phyloP scores from a whole-genome alignment of 2,113 vertebrate genomes.

The Pogonocichla stellata region DNA sequence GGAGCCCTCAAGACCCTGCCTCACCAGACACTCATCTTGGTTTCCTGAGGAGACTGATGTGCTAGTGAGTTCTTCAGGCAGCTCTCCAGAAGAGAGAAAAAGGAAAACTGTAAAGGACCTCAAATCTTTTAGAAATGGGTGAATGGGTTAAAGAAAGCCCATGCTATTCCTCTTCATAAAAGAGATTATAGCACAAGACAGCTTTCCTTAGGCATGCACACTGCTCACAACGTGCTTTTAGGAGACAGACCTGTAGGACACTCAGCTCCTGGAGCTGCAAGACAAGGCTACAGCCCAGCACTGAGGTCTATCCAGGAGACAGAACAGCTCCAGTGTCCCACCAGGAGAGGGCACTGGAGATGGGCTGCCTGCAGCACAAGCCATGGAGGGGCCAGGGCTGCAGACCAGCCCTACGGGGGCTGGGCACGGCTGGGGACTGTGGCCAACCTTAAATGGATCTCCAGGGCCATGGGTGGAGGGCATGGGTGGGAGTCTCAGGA shows the following conservation, averaged over 20 bases:
- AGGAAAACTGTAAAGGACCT: background rate
- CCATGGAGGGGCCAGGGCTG: rapidly evolving
- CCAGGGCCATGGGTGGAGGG: rapidly evolving
- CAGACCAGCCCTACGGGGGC: rapidly evolving
- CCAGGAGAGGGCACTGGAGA: conserved; percentile 15
- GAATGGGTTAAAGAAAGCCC: background rate
- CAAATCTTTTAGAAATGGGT: background rate
- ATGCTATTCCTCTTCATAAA: background rate
- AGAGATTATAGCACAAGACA: background rate
- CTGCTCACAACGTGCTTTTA: background rate
- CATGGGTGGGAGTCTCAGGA: background rate
- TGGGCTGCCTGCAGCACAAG: background rate
- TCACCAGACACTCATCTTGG: background rate
- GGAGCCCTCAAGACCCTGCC: background rate
- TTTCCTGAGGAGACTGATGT: background rate
- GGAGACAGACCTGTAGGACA: background rate
- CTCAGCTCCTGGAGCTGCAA: background rate
- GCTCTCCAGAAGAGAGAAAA: background rate
- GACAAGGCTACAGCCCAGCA: background rate
- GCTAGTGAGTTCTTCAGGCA: background rate
- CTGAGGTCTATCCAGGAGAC: background rate
- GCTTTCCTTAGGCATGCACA: background rate
- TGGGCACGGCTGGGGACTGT: background rate
- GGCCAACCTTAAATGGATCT: background rate
- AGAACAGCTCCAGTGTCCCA: background rate